phyloP scores from a whole-genome alignment of 2,888 invertebrate genomes.

The Stramonita haemastoma region DNA sequence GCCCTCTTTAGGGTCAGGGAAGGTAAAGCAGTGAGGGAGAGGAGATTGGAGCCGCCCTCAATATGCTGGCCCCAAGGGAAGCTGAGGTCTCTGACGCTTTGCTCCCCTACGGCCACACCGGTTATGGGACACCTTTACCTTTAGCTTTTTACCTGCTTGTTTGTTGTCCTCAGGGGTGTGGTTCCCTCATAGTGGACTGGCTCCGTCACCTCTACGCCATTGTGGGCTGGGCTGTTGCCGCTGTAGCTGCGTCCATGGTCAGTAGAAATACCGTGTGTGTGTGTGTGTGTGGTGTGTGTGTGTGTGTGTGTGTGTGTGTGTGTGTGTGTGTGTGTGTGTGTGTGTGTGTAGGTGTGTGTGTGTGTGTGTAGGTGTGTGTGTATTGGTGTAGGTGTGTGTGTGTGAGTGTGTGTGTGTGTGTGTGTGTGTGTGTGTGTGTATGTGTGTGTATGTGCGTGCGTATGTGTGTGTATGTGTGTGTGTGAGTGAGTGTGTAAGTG shows the following conservation, averaged over 20 bases:
- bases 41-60: too few species aligned
- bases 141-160: not conserved
- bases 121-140: too few species aligned
- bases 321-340: not conserved
- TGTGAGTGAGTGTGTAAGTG: not conserved
- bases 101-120: too few species aligned
- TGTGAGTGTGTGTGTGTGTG: constrained; percentile 3
- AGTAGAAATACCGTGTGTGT: not conserved
- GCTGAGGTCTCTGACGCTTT: too few species aligned
- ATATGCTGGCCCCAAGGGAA: too few species aligned
- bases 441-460: constrained; percentile 12
- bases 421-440: not conserved
- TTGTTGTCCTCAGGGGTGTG: constrained; percentile 27
- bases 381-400: not conserved
- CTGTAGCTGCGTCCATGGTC: constrained; percentile 30
- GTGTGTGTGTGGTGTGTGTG: not conserved
- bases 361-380: not conserved
- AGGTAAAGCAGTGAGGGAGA: too few species aligned
- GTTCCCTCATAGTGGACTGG: constrained; percentile 8
- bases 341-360: constrained; percentile 22
- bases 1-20: too few species aligned
- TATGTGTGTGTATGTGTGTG: not conserved
- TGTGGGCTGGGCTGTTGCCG: constrained; percentile 30
- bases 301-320: not conserved
- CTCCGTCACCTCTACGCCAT: constrained; percentile 16